Conservation (phyloP, 2,888 invertebrate genomes). For the Amphipyra tragopoginis region DNA sequence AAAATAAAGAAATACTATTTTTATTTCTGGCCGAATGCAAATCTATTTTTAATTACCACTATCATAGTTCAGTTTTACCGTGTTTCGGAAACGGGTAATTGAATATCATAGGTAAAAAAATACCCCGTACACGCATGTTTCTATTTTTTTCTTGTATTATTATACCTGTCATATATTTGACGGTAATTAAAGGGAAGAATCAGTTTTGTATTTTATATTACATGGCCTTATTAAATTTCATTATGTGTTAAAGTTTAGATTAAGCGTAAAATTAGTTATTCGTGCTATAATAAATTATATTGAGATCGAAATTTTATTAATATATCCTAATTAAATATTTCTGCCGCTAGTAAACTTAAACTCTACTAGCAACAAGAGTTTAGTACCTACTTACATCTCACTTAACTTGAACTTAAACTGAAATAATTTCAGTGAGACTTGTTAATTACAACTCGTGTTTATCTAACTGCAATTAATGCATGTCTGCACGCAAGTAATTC, state of each 20-base stretch:
- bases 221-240: no score
- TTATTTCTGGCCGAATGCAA: constrained; percentile 59
- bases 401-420: constrained; percentile 11
- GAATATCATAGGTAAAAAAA: constrained; percentile 34
- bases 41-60: constrained; percentile 70
- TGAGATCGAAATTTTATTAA: no score
- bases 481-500: constrained; percentile 11
- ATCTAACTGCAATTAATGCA: constrained; percentile 15
- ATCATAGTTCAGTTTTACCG: constrained; percentile 36
- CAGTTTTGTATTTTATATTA: no score
- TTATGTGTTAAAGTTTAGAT: no score
- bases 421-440: constrained; percentile 22
- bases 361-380: no score
- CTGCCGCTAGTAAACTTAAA: no score
- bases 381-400: no score
- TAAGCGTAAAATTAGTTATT: no score
- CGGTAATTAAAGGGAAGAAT: constrained; percentile 5
- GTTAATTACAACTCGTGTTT: constrained; percentile 20
- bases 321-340: no score
- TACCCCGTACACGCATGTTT: neutral
- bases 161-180: constrained; percentile 17
- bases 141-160: constrained; percentile 9
- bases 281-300: no score
- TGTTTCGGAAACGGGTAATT: constrained; percentile 46
- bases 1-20: constrained; percentile 28